Conservation (phyloP, 2,888 invertebrate species). For the Zonitis immaculata region DNA sequence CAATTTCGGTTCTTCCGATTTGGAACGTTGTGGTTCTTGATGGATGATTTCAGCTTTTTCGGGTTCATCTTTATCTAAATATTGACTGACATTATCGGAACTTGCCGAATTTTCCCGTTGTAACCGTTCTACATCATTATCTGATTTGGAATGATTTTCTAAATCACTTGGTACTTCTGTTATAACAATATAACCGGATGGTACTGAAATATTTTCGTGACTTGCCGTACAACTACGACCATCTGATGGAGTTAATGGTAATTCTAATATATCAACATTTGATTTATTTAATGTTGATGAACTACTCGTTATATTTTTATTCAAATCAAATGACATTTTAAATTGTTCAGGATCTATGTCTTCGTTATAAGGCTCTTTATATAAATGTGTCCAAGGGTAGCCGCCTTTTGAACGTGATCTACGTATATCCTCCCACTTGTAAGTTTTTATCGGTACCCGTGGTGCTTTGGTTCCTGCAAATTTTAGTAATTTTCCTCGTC, state of each 20-base stretch:
- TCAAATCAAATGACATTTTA: too few relatives aligned
- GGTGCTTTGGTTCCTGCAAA: constrained; percentile 49
- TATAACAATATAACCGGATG: constrained; percentile 16
- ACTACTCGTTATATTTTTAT: too few relatives aligned
- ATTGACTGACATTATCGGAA: constrained; percentile 47
- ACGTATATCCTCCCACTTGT: constrained; percentile 76
- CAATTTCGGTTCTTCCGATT: constrained; percentile 29
- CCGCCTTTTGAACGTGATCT: constrained; percentile 66
- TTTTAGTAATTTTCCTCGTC: too few relatives aligned
- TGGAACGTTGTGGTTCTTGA: constrained; percentile 24
- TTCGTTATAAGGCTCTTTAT: constrained; percentile 56
- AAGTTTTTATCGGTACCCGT: constrained; percentile 69
- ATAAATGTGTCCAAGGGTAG: constrained; percentile 77
- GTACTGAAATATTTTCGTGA: constrained; percentile 8
- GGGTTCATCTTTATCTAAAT: constrained; percentile 44
- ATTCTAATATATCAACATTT: constrained; percentile 26
- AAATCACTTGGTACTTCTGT: constrained; percentile 18
- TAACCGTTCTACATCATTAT: constrained; percentile 5
- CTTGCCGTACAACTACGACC: constrained; percentile 6
- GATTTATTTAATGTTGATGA: constrained; percentile 30
- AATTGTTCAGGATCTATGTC: constrained; percentile 45
- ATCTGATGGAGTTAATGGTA: constrained; percentile 16
- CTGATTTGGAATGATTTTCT: constrained; percentile 15
- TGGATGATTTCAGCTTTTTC: too few relatives aligned
- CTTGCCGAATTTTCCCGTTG: constrained; percentile 38